Conservation (phyloP, 2,797 vertebrate genomes). For the Falco rusticolus region DNA sequence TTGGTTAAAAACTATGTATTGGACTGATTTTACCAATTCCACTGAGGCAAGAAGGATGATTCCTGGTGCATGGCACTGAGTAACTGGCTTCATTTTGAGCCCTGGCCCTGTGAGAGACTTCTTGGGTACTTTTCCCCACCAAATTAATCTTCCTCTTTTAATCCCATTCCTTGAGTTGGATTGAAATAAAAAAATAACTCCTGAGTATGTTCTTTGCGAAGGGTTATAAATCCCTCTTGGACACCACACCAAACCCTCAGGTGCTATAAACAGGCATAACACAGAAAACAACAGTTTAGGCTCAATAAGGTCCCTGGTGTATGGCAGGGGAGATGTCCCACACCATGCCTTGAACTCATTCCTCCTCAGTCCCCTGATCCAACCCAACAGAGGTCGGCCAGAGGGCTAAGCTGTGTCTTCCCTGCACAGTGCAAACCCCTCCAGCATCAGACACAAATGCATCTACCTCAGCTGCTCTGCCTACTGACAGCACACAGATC, state of each 20-base stretch:
- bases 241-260: not conserved
- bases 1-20: not conserved
- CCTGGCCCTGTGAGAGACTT: not conserved
- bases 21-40: not conserved
- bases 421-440: not conserved
- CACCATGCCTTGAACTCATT: not conserved
- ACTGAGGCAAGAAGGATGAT: not conserved
- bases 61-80: not conserved
- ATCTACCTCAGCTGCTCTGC: fast-evolving
- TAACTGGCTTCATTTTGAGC: not conserved
- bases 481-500: not conserved
- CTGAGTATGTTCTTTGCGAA: not conserved
- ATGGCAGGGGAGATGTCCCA: not conserved
- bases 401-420: not conserved
- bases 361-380: not conserved
- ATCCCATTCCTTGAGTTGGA: not conserved
- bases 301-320: not conserved
- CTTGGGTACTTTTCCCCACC: not conserved
- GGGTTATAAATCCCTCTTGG: not conserved
- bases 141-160: not conserved
- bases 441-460: fast-evolving
- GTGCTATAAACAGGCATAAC: not conserved
- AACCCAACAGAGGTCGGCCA: not conserved
- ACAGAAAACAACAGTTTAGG: not conserved
- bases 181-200: not conserved